Percentiles rank a stretch among this genome's conserved stretches.
phyloP scores from a whole-genome alignment of 2,113 vertebrate genomes.

The Pelobates fuscus region DNA sequence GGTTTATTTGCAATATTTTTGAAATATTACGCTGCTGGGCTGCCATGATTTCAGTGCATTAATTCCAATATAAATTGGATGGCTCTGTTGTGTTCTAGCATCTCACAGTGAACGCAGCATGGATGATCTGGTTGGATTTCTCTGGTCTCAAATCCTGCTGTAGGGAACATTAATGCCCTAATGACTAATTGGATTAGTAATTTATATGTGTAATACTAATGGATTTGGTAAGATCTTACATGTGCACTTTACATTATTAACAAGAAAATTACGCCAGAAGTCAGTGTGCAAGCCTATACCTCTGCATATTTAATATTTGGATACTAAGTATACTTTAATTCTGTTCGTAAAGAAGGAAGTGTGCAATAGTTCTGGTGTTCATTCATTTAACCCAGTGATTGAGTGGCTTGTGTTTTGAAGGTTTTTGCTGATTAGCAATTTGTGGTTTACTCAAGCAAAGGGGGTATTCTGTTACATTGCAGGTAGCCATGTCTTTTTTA shows the following conservation, averaged over 20 bases:
- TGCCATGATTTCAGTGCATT: background rate
- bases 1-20: background rate
- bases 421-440: constrained; percentile 10
- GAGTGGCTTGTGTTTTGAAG: constrained; percentile 1
- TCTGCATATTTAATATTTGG: background rate
- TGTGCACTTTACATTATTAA: constrained; percentile 14
- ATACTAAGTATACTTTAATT: background rate
- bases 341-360: background rate
- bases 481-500: background rate
- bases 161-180: constrained; percentile 12
- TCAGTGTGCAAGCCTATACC: background rate
- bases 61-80: background rate
- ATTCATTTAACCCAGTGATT: background rate
- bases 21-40: background rate
- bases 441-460: background rate
- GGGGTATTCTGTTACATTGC: background rate
- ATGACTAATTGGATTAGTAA: constrained; percentile 42
- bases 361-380: background rate
- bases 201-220: constrained; percentile 41
- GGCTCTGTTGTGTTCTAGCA: background rate
- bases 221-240: constrained; percentile 22
- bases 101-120: background rate
- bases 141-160: constrained; percentile 12
- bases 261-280: background rate
- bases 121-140: background rate